Conservation (phyloP, 2,797 vertebrate species). For the Pelobates cultripes region DNA sequence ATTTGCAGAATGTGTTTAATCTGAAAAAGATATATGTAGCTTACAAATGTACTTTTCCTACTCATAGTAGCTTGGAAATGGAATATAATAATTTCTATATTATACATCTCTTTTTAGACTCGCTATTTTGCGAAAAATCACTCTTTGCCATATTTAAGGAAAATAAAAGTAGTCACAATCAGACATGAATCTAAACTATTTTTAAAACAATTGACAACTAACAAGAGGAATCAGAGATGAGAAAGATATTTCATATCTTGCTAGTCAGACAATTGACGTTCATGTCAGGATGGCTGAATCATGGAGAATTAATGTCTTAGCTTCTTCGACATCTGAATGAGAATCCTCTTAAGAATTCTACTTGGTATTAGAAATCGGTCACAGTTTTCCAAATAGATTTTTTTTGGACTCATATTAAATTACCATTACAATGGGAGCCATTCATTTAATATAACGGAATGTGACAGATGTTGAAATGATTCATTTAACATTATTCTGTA, state of each 20-base stretch:
- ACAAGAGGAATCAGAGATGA: slow-evolving; percentile 14
- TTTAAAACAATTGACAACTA: slow-evolving; percentile 45
- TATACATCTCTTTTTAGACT: not conserved
- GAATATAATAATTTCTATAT: not conserved
- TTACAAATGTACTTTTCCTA: not conserved
- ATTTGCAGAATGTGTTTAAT: slow-evolving; percentile 10
- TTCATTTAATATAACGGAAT: slow-evolving; percentile 28
- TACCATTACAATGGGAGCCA: slow-evolving; percentile 29
- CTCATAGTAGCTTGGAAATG: not conserved
- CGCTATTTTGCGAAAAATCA: slow-evolving; percentile 12
- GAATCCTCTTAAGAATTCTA: not conserved
- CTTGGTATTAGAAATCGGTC: not conserved
- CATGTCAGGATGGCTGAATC: slow-evolving; percentile 9
- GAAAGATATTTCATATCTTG: slow-evolving; percentile 23
- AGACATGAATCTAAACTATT: slow-evolving; percentile 35
- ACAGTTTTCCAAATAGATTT: slow-evolving; percentile 11
- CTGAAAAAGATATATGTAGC: not conserved
- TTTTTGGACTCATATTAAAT: slow-evolving; percentile 4
- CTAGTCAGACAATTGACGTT: slow-evolving; percentile 17
- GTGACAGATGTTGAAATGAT: slow-evolving; percentile 50
- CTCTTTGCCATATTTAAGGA: slow-evolving; percentile 14
- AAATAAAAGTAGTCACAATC: slow-evolving; percentile 24
- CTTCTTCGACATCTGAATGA: slow-evolving; percentile 8
- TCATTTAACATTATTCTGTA: slow-evolving; percentile 35
- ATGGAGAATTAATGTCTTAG: not conserved